These are phyloP conservation scores for Megalopta genalis DNA, from an alignment of 1,140 invertebrate species.

Conservation along the genomic window DNA sequence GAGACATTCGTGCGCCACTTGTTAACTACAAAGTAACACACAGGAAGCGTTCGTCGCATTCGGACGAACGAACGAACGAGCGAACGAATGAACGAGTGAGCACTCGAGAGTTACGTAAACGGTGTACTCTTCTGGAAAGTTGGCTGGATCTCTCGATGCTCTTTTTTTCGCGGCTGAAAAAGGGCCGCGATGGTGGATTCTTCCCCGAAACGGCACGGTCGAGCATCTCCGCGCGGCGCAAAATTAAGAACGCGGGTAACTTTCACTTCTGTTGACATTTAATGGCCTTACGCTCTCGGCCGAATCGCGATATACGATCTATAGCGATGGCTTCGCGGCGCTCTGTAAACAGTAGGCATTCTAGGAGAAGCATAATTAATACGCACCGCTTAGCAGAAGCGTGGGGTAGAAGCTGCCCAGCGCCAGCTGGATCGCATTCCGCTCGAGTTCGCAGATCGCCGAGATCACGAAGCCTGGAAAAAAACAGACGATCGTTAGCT, in stretches of 20 bases:
- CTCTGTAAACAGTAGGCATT: no score
- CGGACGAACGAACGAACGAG: not conserved
- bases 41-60: not conserved
- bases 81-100: not conserved
- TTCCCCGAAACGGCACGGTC: not conserved
- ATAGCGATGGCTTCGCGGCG: no score
- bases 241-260: not conserved
- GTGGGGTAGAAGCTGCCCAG: constrained; percentile 97
- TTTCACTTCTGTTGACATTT: constrained; percentile 11
- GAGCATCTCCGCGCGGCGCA: not conserved
- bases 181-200: no score
- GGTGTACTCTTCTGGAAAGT: not conserved
- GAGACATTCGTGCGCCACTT: no score
- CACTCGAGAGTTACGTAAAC: not conserved
- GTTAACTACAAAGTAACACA: no score
- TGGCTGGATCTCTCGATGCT: not conserved
- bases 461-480: constrained; percentile 92
- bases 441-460: constrained; percentile 93
- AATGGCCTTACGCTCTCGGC: not conserved
- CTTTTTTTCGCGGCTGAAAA: no score
- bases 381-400: constrained; percentile 88
- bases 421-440: constrained; percentile 95
- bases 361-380: not conserved
- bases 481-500: not conserved
- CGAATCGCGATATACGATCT: not conserved